Base-by-base conservation (phyloP, 92 coral and sea anemone species). In the Anthopleura xanthogrammica region DNA sequence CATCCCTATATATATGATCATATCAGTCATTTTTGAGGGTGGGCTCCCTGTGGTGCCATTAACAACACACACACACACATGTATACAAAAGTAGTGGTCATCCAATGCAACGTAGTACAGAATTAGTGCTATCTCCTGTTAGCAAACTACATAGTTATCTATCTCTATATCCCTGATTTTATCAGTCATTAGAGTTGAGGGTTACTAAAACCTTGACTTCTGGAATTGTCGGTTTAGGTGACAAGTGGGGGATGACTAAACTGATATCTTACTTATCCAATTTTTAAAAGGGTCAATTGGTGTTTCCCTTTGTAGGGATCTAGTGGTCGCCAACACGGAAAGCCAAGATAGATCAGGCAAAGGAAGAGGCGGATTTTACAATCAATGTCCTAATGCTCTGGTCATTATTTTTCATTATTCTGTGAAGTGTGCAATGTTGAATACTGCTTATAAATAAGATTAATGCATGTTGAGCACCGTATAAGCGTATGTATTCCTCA, bases 251-350 rank as follows among this genome's bases (percentile, higher is more conserved):
- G 70, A 62, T 62, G 19, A 62, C 39, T 62, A 62, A 62, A 62
- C 23, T 62, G 70, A 62, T 62, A 62, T 62, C 36, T 29, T 29
- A 62, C 70, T 62, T 62, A 62, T 62, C 70, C 70, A 62, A 6
- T n/a, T 62, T 23, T n/a, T 62, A 62, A 20, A 62, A 62, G 70
- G 70, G 70, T 62, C 70, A 62, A 62, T 62, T 62, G 70, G 70
- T 62, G 70, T 23, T 62, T 62, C 70, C 70, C 36, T 62, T 62
- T 23, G 70, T 20, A 62, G 70, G 70, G 12, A 62, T 62, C 29
- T 62, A 62, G 70, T 62, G 70, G 36, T 62, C 70, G 12, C 70
- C 29, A 62, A 62, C 29, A 62, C 70, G 70, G 29, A 62, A 62
- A 62, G 24, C 70, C 70, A 20, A n/a, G 12, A 20, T 20, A 8